Evolutionary conservation across 1,140 invertebrate genomes (phyloP), one percentile per base, ranked within the genome.

Genomic region (Chelonus insularis): DNA sequence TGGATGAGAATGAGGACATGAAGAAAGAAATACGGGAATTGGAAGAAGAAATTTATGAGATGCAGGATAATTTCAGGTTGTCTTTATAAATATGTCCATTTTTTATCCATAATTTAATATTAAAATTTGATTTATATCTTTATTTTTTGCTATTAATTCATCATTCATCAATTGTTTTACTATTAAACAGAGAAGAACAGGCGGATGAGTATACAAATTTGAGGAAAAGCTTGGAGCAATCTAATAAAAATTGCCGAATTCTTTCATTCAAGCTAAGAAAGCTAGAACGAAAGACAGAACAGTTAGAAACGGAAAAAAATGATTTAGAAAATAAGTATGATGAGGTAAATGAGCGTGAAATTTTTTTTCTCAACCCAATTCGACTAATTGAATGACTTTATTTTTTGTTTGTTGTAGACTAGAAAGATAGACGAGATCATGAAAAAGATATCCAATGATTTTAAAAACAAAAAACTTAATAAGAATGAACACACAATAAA

Each of bases 191-290:
- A 65, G 95, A 99, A 76, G 96, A 99, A 70, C 95, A 99, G 83
- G 94, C 94, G 11, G 94, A 98, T 69, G 96, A 98, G 79, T 98
- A 98, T 77, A 90, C 94, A n/a, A 93, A 91, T 60, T 75, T 97
- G 36, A 90, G 95, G 80, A 92, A 95, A 73, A 94, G 96, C 81
- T 85, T 97, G 57, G 95, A 98, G 71, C 92, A 94, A 72, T 92
- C 91, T n/a, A 94, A 94, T 21, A 99, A 99, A 79, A 99, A 99
- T 81, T 99, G 96, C 81, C 86, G 97, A 65, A 96, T 99, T 67
- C 84, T 99, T 21, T 98, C 98, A 61, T 99, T 99, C 77, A 99
- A 99, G 82, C 82, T 99, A 50, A 88, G 96, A 69, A 99, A 99
- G 85, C 87, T 94, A 18, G 98, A 99, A 78, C 86, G 96, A 57